Evolutionary conservation across 2,888 invertebrate genomes (phyloP).

Genomic region (Norana najaformis): DNA sequence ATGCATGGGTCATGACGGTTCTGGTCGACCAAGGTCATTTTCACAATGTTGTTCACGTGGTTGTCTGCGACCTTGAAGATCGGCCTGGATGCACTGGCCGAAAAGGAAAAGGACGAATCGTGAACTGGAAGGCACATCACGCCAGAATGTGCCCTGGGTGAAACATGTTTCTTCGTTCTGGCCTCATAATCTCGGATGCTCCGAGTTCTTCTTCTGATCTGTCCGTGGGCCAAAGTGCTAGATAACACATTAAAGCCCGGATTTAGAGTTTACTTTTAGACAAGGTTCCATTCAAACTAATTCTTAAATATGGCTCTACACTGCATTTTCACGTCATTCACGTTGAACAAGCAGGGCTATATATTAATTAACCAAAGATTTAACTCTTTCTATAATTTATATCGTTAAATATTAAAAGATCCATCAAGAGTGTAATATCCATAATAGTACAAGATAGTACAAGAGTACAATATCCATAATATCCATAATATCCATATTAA

Average conservation of each 20-base stretch:
- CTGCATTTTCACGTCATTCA: too few species aligned
- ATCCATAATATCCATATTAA: too few species aligned
- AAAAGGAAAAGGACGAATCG: neutral
- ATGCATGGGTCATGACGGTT: neutral
- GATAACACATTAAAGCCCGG: neutral
- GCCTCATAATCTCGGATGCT: neutral
- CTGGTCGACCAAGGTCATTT: neutral
- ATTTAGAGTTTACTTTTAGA: too few species aligned
- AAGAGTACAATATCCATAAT: too few species aligned
- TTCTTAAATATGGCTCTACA: too few species aligned
- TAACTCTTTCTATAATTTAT: too few species aligned
- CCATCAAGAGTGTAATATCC: too few species aligned
- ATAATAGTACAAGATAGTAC: too few species aligned
- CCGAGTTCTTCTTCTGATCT: slow-evolving; percentile 5
- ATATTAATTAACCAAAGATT: too few species aligned
- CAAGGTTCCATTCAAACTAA: too few species aligned
- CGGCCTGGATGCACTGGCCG: neutral
- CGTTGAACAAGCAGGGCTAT: too few species aligned
- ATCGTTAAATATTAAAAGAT: too few species aligned
- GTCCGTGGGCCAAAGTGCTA: neutral
- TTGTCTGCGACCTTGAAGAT: neutral
- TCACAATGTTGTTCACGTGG: neutral
- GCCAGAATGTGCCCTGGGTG: neutral
- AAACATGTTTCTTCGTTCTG: neutral
- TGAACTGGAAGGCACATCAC: neutral